These are phyloP conservation scores for Anadara kagoshimensis DNA, from an alignment of 1,140 invertebrate species.

Conservation along the genomic window DNA sequence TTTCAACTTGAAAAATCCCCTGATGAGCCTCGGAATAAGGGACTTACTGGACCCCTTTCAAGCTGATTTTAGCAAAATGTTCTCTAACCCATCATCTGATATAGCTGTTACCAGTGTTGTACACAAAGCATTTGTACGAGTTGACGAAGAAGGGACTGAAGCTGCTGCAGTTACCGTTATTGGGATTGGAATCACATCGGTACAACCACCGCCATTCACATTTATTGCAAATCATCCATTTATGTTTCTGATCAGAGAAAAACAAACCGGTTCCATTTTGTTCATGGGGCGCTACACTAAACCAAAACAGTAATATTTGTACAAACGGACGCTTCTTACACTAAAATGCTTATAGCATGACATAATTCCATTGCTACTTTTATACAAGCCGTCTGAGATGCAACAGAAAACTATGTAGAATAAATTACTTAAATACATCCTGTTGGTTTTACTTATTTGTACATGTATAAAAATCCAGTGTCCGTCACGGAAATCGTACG, in stretches of 20 bases:
- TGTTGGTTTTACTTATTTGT: too few relatives aligned
- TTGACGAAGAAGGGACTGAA: constrained; percentile 73
- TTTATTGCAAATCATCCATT: constrained; percentile 36
- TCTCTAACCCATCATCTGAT: constrained; percentile 1
- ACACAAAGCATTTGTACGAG: constrained; percentile 71
- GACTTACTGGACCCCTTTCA: constrained; percentile 78
- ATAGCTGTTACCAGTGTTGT: constrained; percentile 48
- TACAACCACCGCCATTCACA: not conserved
- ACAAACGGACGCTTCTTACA: too few relatives aligned
- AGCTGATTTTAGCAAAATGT: constrained; percentile 79
- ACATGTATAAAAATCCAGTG: too few relatives aligned
- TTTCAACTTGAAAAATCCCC: constrained; percentile 75
- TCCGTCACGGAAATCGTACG: too few relatives aligned
- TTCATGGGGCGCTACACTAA: constrained; percentile 26
- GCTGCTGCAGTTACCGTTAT: constrained; percentile 69
- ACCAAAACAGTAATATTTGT: too few relatives aligned
- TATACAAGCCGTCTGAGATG: too few relatives aligned
- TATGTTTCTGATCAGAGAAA: constrained; percentile 29
- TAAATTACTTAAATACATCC: too few relatives aligned
- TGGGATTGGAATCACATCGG: constrained; percentile 3
- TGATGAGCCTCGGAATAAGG: constrained; percentile 75
- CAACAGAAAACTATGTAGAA: too few relatives aligned
- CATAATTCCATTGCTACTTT: too few relatives aligned
- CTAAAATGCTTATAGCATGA: too few relatives aligned
- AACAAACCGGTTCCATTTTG: constrained; percentile 3